Evolutionary conservation across 2,888 invertebrate genomes (phyloP), one percentile per base, ranked within the genome.

Genomic region (Callosobruchus maculatus): DNA sequence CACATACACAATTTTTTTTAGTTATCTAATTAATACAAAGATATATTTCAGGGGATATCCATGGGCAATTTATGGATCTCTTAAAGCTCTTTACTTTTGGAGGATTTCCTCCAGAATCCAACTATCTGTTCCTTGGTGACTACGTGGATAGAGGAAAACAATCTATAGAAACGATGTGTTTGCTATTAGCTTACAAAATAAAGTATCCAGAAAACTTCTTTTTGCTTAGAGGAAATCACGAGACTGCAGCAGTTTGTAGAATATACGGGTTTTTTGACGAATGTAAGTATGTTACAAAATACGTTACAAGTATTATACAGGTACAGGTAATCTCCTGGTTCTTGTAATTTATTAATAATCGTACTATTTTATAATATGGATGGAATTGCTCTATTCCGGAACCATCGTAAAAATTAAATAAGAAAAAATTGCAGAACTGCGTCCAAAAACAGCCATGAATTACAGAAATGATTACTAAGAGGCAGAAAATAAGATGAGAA

Each of bases 141-240:
- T 92, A 92, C 82, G 91, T 92, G 1, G 92, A 92, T 81, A 85
- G 92, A 80, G 92, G 91, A 66, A 90, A 91, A 80, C 91, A 92
- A 82, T 90, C 90, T 0, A 81, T 92, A 74, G 91, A 92, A 86
- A 91, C 92, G 20, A 92, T 92, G 79, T 92, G 92, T 82, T 87
- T 93, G 68, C 83, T 91, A 22, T 85, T 92, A 73, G 91, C 92
- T 18, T 92, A 92, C 86, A 92, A 92, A 86, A 90, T 92, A 80
- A 92, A 92, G 85, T 92, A 92, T 81, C 92, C 92, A 5, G 91
- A 92, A 84, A 92, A 92, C 82, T 92, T 92, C 84, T 92, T 92
- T 84, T 85, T 93, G 49, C 86, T 92, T 30, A 85, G 92, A 78
- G 92, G 92, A 73, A 93, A 93, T 82, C 92, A 92, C 83, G 92